Evolutionary conservation across 2,797 vertebrate genomes (phyloP), one percentile per base, ranked within the genome.

Genomic region (Crocidura indochinensis): DNA sequence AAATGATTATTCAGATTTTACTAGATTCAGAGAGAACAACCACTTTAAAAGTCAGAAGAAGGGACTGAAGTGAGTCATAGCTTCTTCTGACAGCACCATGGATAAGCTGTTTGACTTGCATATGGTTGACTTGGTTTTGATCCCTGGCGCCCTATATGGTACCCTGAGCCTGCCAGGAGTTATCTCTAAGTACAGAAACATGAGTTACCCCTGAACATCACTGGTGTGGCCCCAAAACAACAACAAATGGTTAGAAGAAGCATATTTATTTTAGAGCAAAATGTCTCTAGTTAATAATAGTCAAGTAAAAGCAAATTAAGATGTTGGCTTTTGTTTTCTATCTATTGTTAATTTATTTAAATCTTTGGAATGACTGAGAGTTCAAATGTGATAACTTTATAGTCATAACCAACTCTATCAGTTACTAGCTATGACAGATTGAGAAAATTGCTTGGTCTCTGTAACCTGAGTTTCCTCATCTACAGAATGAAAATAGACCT

Each of bases 371-470:
- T 69, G 17, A 22, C 64, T 60, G 24, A 71, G 65, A 65, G 17
- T 89, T 87, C 49, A 91, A 68, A 93, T 60, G 2, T 71, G 12
- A 60, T 8, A 19, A 8, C n/a, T 72, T 17, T 88, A 88, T 78
- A 38, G 44, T 51, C 62, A 10, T 4, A 65, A 47, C 20, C 9
- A 2, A 17, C 15, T 79, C 49, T 6, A 6, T 46, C 26, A 47
- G 26, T 78, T 67, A 71, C 0, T 2, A 69, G 64, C n/a, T 51
- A 17, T 22, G 56, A 46, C 15, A 64, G 62, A 62, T 8, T 46
- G 79, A 6, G 1, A 8, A 49, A 14, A 2, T 73, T 64, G 20
- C 31, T 65, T 51, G n/a, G 12, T 53, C 31, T 56, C 26, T 90
- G 53, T 31, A n/a, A 67, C 14, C 53, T 92, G 65, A 31, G 27